Evolutionary conservation across 2,113 vertebrate species (phyloP), one percentile per base, ranked within the genome.

Genomic region (Pseudonaja textilis): DNA sequence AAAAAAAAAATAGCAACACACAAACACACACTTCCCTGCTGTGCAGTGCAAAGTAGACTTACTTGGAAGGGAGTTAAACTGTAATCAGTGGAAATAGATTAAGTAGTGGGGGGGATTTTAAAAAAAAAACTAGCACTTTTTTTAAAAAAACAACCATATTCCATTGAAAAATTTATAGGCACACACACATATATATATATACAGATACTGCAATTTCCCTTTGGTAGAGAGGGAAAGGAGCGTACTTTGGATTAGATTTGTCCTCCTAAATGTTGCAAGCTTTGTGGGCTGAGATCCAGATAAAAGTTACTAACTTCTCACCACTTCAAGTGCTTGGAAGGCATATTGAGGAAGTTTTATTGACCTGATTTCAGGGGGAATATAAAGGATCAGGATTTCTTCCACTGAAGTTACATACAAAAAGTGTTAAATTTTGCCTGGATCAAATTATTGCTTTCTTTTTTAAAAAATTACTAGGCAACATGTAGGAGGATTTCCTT

Each of bases 401-500:
- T 74, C 69, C 69, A 34, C 12, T 7, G 69, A 74, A 74, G 5
- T 74, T 39, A 39, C n/a, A 74, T 74, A 74, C 5, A 39, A 20
- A 39, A 39, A 74, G n/a, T 0, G 16, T 39, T 39, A 39, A 81
- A 81, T 81, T 81, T 81, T 74, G 69, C 5, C 69, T 81, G 34
- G 34, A 2, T 81, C 16, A 39, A 81, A 81, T 39, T 81, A 18
- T 74, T 20, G 34, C 16, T 74, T 74, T 14, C 1, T 64, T 4
- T 1, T 4, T 1, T 3, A 59, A 59, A 69, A 69, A 34, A 74
- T 7, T 74, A 7, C 64, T 20, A 81, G 69, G 69, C 26, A 57
- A 2, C 57, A 74, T 91, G 90, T 61, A 45, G 92, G 94, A 94
- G 94, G 93, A 92, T 93, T 54, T 2, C 23, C 6, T 39, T 52